phyloP scores from a whole-genome alignment of 2,888 invertebrate genomes.

The Pyralis farinalis region DNA sequence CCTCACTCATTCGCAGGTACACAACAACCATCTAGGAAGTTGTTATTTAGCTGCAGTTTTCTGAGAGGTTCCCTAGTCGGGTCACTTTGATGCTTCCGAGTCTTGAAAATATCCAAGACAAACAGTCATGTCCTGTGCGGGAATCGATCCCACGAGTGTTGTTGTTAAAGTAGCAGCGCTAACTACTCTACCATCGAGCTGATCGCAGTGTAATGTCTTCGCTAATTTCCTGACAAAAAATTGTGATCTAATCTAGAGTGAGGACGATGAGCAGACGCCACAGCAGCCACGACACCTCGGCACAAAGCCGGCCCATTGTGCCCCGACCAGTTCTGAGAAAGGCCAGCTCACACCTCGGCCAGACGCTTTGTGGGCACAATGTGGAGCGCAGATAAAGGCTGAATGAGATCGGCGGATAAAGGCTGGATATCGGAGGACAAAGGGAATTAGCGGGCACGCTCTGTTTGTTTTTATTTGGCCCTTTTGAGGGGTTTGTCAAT shows the following conservation, averaged over 20 bases:
- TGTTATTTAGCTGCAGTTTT: too few relatives aligned
- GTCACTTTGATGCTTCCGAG: too few relatives aligned
- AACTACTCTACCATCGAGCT: too few relatives aligned
- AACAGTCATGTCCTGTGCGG: too few relatives aligned
- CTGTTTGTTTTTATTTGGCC: neutral
- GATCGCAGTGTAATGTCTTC: too few relatives aligned
- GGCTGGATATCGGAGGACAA: conserved; percentile 5
- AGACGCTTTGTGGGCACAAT: conserved; percentile 15
- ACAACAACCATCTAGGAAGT: too few relatives aligned
- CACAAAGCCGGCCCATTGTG: neutral
- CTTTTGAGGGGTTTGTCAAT: neutral
- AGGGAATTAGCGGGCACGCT: neutral
- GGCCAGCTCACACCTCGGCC: conserved; percentile 13
- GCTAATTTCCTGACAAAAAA: too few relatives aligned
- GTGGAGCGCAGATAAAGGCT: conserved; percentile 13
- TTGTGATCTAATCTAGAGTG: neutral
- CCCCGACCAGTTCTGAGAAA: neutral
- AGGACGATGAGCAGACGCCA: neutral
- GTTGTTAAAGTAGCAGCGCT: too few relatives aligned
- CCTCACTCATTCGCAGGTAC: too few relatives aligned
- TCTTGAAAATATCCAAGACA: too few relatives aligned
- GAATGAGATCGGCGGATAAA: conserved; percentile 25
- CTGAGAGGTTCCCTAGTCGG: too few relatives aligned
- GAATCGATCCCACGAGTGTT: too few relatives aligned
- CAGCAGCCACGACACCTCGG: conserved; percentile 8